Evolutionary conservation across 2,888 invertebrate species (phyloP), one percentile per base, ranked within the genome.

Genomic region (Macaria notata): DNA sequence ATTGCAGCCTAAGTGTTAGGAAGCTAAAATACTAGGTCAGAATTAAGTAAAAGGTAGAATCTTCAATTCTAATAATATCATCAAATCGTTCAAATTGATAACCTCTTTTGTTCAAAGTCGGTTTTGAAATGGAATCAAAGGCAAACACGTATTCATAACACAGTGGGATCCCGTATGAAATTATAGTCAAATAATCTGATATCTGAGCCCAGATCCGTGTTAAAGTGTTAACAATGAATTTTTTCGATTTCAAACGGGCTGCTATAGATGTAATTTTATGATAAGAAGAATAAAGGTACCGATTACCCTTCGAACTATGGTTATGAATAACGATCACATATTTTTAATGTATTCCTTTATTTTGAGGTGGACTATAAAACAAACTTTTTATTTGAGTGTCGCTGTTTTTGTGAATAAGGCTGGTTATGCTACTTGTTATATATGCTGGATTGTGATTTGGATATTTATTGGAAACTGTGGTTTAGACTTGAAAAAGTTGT

Each of bases 201-300:
- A 77, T 79, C 78, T 71, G 43, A 47, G 9, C 47, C 65, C 68
- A 75, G 77, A 82, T 83, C 79, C 75, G 80, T 80, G 83, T 84
- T 79, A 83, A 85, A 77, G 82, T 82, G 84, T 83, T 79, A 83
- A 83, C 82, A 78, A 79, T 77, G 76, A 74, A 75, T 75, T 76
- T 19, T 79, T 53, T 64, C 48, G 55, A 61, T 46, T 61, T 53
- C 31, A 59, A 59, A 62, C 59, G 54, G 54, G 59, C 51, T 51
- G 54, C 36, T 8, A 33, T 46, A 61, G 64, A 63, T 65, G 48
- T 63, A 54, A 61, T 62, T 59, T 56, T 61, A 54, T 51, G 66
- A 66, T 66, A 66, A 59, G 50, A 49, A 61, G 64, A 61, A 66
- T 56, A 61, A 60, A 62, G 41, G 57, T 39, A 50, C 54, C 66